Conservation (phyloP, 2,888 invertebrate genomes). For the Agriotes lineatus region DNA sequence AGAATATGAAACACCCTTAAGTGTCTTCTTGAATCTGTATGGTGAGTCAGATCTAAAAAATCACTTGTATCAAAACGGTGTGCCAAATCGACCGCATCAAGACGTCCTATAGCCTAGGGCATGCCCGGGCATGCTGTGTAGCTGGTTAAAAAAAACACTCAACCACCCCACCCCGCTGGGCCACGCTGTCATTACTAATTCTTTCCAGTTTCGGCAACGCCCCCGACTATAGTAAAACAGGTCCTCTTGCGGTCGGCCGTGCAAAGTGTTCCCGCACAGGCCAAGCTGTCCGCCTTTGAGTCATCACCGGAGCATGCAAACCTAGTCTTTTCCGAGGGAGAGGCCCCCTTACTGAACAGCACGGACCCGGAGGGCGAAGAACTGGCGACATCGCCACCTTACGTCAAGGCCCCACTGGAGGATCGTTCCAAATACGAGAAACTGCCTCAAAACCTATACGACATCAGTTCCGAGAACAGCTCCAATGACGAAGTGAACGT, state of each 20-base stretch:
- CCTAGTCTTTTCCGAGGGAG: slow-evolving; percentile 61
- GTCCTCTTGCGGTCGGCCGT: background rate
- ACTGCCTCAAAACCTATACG: slow-evolving; percentile 72
- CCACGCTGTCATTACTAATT: no score
- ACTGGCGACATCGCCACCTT: slow-evolving; percentile 66
- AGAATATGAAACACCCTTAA: no score
- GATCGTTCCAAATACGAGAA: slow-evolving; percentile 85
- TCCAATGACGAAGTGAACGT: slow-evolving; percentile 63
- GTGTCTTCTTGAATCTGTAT: no score
- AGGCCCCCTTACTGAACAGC: slow-evolving; percentile 63
- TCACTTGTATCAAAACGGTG: no score
- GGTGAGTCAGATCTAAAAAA: no score
- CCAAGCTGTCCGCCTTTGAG: slow-evolving; percentile 44
- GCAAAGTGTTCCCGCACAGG: slow-evolving; percentile 17
- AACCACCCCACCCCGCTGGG: no score
- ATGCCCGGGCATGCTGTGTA: no score
- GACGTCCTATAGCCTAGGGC: no score
- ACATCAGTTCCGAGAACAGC: slow-evolving; percentile 70
- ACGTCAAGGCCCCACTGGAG: slow-evolving; percentile 74
- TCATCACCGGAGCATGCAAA: slow-evolving; percentile 48
- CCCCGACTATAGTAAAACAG: slow-evolving; percentile 16
- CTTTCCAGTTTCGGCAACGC: slow-evolving; percentile 43
- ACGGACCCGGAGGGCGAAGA: slow-evolving; percentile 56
- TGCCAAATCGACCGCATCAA: no score
- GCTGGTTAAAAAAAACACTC: no score